phyloP scores from a whole-genome alignment of 2,888 invertebrate species.

The Antheraea assamensis region DNA sequence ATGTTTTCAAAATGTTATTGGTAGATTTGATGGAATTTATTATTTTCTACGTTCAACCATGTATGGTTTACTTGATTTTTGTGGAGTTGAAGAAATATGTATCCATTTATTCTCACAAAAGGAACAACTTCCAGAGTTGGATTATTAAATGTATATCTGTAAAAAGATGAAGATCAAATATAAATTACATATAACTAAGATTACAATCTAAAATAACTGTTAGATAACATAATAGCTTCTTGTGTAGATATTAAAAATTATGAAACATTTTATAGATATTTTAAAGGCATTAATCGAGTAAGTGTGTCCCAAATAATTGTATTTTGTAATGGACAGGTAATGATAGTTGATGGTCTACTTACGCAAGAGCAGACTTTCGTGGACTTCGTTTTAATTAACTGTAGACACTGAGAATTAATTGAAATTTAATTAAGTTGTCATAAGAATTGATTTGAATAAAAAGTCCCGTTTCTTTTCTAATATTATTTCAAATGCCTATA shows the following conservation, averaged over 20 bases:
- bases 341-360: constrained; percentile 40
- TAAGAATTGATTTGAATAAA: no score
- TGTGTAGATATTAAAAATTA: neutral
- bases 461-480: neutral
- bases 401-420: neutral
- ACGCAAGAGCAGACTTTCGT: constrained; percentile 36
- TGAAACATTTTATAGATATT: neutral
- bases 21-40: no score
- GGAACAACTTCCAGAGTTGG: constrained; percentile 8
- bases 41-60: no score
- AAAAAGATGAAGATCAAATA: neutral
- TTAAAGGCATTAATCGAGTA: constrained; percentile 5
- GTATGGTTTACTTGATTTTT: no score
- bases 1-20: no score
- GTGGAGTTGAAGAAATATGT: constrained; percentile 20
- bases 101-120: constrained; percentile 39
- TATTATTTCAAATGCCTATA: neutral
- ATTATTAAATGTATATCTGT: no score
- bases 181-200: neutral
- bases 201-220: neutral
- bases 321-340: constrained; percentile 46
- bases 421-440: neutral
- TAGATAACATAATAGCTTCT: neutral
- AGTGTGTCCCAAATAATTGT: constrained; percentile 37
- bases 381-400: constrained; percentile 38